Percentiles rank a stretch among this genome's conserved stretches.
phyloP scores from a whole-genome alignment of 2,113 vertebrate genomes.

The Chiloscyllium plagiosum region DNA sequence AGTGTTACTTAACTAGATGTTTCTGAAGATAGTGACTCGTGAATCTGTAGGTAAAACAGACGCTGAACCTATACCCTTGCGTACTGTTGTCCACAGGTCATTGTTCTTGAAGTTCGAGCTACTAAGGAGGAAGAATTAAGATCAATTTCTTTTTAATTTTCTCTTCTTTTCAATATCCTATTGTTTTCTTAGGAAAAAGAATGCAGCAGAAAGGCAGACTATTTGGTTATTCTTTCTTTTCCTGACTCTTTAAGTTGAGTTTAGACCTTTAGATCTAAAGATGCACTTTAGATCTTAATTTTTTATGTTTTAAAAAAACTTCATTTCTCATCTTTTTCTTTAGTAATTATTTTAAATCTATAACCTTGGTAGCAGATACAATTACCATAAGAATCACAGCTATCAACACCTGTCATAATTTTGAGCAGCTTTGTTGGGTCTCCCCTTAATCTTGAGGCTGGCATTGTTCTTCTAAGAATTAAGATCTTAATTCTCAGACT shows the following conservation, averaged over 20 bases:
- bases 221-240: background rate
- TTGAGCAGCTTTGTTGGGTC: background rate
- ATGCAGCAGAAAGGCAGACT: background rate
- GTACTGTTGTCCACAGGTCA: background rate
- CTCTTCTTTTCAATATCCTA: background rate
- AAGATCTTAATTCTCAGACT: background rate
- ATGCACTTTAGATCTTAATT: background rate
- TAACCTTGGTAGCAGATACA: background rate
- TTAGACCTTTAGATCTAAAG: too few species aligned
- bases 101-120: background rate
- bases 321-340: background rate
- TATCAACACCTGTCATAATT: background rate
- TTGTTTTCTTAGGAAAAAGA: background rate
- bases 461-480: too few species aligned
- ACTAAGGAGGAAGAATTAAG: background rate
- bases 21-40: background rate
- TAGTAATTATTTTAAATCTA: background rate
- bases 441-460: background rate
- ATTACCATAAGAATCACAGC: background rate
- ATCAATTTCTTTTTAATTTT: background rate
- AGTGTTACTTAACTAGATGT: background rate
- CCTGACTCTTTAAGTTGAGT: background rate
- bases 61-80: too few species aligned
- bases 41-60: too few species aligned
- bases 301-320: background rate